Conservation (phyloP, 1,140 invertebrate genomes). For the Lerema accius region DNA sequence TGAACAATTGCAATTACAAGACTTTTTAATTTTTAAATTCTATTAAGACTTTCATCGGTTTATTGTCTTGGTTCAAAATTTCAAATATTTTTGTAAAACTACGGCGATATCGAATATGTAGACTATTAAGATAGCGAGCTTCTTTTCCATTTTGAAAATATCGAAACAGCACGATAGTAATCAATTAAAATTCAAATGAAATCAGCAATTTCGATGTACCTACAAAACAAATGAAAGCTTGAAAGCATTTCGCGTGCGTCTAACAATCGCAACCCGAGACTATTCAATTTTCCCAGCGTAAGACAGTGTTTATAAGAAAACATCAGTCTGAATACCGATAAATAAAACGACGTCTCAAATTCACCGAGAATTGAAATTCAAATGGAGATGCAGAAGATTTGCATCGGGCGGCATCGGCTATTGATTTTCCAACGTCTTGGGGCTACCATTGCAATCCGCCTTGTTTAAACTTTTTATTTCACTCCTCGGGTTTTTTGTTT, state of each 20-base stretch:
- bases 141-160: slow-evolving; percentile 6
- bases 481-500: slow-evolving; percentile 81
- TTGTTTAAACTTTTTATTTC: slow-evolving; percentile 83
- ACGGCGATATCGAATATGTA: too few species aligned
- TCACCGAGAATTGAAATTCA: slow-evolving; percentile 72
- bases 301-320: slow-evolving; percentile 26
- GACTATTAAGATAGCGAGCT: too few species aligned
- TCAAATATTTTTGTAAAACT: too few species aligned
- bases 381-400: slow-evolving; percentile 76
- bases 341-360: slow-evolving; percentile 60
- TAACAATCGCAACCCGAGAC: neutral
- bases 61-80: too few species aligned
- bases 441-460: slow-evolving; percentile 71
- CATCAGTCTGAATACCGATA: slow-evolving; percentile 28
- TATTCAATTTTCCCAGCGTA: slow-evolving; percentile 5
- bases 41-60: too few species aligned
- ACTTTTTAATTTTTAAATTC: too few species aligned
- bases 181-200: slow-evolving; percentile 11
- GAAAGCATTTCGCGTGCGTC: slow-evolving; percentile 5
- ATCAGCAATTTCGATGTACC: neutral
- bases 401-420: slow-evolving; percentile 75
- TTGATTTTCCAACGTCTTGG: slow-evolving; percentile 80
- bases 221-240: neutral
- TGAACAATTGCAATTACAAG: too few species aligned
- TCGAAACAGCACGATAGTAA: neutral